Evolutionary conservation across 2,888 invertebrate genomes (phyloP).

Genomic region (Protonemura montana): DNA sequence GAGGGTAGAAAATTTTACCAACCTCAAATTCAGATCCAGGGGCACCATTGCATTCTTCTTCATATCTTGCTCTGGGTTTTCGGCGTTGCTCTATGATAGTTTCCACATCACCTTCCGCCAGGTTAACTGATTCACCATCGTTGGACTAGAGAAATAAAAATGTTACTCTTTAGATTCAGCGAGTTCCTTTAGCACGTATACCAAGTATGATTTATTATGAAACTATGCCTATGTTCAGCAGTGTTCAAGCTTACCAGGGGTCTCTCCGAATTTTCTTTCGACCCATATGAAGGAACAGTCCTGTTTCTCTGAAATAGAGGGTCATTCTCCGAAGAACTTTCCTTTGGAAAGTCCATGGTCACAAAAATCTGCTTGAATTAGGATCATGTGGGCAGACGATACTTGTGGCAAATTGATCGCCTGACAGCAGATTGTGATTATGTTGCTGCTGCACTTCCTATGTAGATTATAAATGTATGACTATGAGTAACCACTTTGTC

Average conservation of each 20-base stretch:
- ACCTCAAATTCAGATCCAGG: neutral
- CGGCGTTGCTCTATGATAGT: neutral
- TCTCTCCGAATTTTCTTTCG: neutral
- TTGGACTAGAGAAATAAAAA: neutral
- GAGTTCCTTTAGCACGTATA: neutral
- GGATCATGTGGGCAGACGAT: neutral
- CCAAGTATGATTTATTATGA: neutral
- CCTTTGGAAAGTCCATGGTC: neutral
- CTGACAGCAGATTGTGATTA: neutral
- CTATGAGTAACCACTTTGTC: neutral
- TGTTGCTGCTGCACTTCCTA: neutral
- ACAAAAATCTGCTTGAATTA: neutral
- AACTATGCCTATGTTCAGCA: neutral
- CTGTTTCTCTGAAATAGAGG: neutral
- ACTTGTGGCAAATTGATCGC: neutral
- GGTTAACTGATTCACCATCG: neutral
- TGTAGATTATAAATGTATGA: neutral
- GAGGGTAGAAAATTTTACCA: neutral
- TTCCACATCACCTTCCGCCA: neutral
- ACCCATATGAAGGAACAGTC: constrained; percentile 18
- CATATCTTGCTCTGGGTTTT: neutral
- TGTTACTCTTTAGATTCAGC: no score
- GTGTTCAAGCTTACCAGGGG: neutral
- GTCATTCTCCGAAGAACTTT: neutral
- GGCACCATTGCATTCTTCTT: neutral